A percentile compares a stretch with the other conserved stretches of the same genome.
These are phyloP conservation scores for Idaea biselata DNA, from an alignment of 2,888 invertebrate genomes.

Conservation along the genomic window DNA sequence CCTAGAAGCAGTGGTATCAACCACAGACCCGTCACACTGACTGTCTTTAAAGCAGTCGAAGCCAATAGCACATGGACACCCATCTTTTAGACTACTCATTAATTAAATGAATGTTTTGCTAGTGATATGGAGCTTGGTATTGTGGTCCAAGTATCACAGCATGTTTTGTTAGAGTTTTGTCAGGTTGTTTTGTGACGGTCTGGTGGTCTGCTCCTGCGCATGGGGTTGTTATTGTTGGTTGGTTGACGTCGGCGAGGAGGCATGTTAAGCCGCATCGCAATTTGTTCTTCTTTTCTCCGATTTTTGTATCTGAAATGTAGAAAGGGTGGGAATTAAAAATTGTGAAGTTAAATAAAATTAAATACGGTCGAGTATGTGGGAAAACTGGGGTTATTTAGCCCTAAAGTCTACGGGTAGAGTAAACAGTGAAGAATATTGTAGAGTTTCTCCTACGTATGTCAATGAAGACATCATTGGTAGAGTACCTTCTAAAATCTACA, in stretches of 20 bases:
- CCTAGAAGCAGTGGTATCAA: constrained; percentile 90
- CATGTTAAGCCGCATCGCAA: constrained; percentile 67
- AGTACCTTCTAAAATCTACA: no score
- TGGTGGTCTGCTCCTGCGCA: constrained; percentile 69
- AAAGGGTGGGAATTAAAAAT: constrained; percentile 6
- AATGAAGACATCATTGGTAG: no score
- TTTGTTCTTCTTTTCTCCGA: constrained; percentile 29
- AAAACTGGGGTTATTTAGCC: no score
- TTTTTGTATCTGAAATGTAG: constrained; percentile 50
- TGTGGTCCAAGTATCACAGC: constrained; percentile 36
- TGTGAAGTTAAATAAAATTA: not conserved
- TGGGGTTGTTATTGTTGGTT: constrained; percentile 47
- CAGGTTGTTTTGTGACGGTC: constrained; percentile 48
- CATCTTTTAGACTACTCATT: constrained; percentile 68
- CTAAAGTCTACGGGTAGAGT: no score
- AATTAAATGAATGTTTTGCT: constrained; percentile 17
- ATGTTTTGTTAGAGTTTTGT: constrained; percentile 52
- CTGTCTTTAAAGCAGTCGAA: constrained; percentile 88
- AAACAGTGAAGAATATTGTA: no score
- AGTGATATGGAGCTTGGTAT: not conserved
- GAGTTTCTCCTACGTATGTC: no score
- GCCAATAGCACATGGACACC: constrained; percentile 87
- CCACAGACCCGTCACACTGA: constrained; percentile 90
- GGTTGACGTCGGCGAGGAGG: constrained; percentile 46
- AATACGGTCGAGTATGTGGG: no score